phyloP scores from a whole-genome alignment of 2,113 vertebrate genomes.

The Amblyopsis rosae region DNA sequence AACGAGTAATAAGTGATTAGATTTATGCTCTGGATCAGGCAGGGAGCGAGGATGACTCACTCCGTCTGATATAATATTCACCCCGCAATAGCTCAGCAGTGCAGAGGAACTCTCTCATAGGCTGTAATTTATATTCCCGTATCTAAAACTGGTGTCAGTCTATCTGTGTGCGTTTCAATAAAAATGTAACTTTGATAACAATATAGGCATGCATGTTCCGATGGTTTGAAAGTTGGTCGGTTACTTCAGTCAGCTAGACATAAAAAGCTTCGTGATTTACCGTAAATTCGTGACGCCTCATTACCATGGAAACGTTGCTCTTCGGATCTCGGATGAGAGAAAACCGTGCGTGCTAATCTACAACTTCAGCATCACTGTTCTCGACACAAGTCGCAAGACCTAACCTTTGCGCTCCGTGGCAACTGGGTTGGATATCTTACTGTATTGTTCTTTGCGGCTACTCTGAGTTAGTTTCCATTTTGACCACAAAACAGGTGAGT shows the following conservation, averaged over 20 bases:
- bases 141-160: constrained; percentile 13
- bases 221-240: constrained; percentile 29
- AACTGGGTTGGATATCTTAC: constrained; percentile 60
- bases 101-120: constrained; percentile 16
- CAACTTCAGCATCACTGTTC: constrained; percentile 67
- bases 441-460: constrained; percentile 6
- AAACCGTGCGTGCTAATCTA: constrained; percentile 43
- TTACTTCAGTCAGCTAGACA: constrained; percentile 29
- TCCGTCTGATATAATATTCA: constrained; percentile 70
- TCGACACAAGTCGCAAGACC: constrained; percentile 43
- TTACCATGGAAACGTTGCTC: constrained; percentile 79
- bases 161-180: constrained; percentile 15
- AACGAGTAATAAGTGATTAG: constrained; percentile 63
- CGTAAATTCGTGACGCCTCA: constrained; percentile 75
- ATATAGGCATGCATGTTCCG: neutral
- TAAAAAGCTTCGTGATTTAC: constrained; percentile 64
- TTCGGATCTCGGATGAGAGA: constrained; percentile 63
- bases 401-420: constrained; percentile 26
- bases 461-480: constrained; percentile 33
- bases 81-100: constrained; percentile 69
- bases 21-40: constrained; percentile 61
- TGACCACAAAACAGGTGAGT: constrained; percentile 52
- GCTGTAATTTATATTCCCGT: constrained; percentile 50
- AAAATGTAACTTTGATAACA: constrained; percentile 49
- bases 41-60: constrained; percentile 75